These are phyloP conservation scores for silkworm (Bombyx mori) DNA, from an alignment of 1,140 invertebrate genomes.

Conservation along the genomic window DNA sequence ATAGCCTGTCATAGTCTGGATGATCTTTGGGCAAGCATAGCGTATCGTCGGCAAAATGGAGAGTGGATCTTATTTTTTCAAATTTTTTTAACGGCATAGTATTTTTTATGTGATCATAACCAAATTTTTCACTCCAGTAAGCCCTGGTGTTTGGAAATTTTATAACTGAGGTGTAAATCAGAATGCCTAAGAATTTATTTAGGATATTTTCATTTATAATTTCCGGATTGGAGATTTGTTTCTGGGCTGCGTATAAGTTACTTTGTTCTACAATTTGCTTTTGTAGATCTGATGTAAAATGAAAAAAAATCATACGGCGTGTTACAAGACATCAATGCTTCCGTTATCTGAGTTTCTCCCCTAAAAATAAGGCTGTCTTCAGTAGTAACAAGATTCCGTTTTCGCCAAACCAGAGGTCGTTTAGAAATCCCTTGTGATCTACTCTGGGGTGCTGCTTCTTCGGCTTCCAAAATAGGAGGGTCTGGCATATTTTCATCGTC, in stretches of 20 bases:
- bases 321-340: constrained; percentile 8
- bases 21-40: constrained; percentile 12
- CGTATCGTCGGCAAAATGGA: constrained; percentile 12
- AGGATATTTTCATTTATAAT: constrained; percentile 9
- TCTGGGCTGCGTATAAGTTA: constrained; percentile 5
- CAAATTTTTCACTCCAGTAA: constrained; percentile 9
- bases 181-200: constrained; percentile 9
- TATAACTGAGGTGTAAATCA: constrained; percentile 8
- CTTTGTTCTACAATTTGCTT: constrained; percentile 9
- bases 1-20: constrained; percentile 11
- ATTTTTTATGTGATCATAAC: constrained; percentile 9
- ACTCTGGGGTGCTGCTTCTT: constrained; percentile 8
- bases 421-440: constrained; percentile 9
- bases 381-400: constrained; percentile 8
- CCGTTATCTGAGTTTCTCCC: constrained; percentile 9
- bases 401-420: constrained; percentile 9
- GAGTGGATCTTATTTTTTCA: constrained; percentile 12
- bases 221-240: constrained; percentile 8
- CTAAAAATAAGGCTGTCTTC: constrained; percentile 9
- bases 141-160: constrained; percentile 9
- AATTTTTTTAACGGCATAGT: constrained; percentile 11
- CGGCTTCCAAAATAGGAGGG: constrained; percentile 8
- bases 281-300: constrained; percentile 9
- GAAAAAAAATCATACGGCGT: constrained; percentile 9
- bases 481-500: constrained; percentile 8